Evolutionary conservation across 2,888 invertebrate genomes (phyloP).

Genomic region (Diplazon laetatorius): DNA sequence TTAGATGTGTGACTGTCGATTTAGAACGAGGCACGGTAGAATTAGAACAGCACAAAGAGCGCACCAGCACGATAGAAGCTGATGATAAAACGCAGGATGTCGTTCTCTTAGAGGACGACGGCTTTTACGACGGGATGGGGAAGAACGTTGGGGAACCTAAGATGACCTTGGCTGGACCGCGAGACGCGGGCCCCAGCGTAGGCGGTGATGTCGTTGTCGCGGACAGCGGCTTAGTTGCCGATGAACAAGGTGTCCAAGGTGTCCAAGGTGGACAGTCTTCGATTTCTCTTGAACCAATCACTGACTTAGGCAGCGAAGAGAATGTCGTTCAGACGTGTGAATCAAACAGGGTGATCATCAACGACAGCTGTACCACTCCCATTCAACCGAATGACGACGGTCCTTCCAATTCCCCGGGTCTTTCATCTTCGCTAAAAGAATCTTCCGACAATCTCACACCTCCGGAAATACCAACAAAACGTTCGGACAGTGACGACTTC

Average conservation of each 20-base stretch:
- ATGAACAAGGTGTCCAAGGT: not conserved
- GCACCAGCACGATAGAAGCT: slow-evolving; percentile 78
- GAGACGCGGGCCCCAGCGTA: not conserved
- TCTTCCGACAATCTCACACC: not conserved
- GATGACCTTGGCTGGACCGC: not conserved
- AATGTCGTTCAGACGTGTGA: not conserved
- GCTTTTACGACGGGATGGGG: slow-evolving; percentile 55
- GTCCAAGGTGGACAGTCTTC: not conserved
- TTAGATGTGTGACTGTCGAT: slow-evolving; percentile 74
- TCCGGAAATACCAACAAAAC: slow-evolving; percentile 13
- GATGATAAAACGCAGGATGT: slow-evolving; percentile 65
- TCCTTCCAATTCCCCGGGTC: slow-evolving; percentile 12
- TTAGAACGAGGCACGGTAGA: slow-evolving; percentile 81
- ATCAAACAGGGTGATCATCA: not conserved
- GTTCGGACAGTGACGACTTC: slow-evolving; percentile 31
- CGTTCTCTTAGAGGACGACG: slow-evolving; percentile 72
- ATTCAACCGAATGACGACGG: slow-evolving; percentile 33
- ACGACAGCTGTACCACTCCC: not conserved
- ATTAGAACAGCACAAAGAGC: slow-evolving; percentile 79
- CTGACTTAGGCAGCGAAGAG: not conserved
- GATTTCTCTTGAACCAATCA: not conserved
- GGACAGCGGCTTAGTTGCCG: not conserved
- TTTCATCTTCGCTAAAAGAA: not conserved
- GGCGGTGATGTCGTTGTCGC: not conserved
- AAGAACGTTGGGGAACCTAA: slow-evolving; percentile 12